Base-by-base conservation (phyloP, 2,797 vertebrate genomes). In the Oreochromis grahami region DNA sequence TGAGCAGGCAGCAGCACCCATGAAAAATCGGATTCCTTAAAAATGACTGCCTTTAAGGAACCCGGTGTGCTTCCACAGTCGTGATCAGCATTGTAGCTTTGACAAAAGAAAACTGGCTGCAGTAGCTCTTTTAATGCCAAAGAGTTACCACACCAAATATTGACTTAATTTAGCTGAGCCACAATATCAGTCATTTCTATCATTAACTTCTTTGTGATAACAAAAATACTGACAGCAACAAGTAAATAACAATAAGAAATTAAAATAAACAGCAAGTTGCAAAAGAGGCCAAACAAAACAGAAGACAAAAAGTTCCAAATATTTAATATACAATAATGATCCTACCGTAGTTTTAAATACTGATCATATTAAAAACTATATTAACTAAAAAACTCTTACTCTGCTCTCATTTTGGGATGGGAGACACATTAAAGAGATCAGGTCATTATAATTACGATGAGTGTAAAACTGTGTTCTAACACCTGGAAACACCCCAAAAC, bases 401-500 rank as follows among this genome's bases (percentile, higher is more conserved):
- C 19, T 0, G 32, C 10, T 13, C 58, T n/a, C 15, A 58, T 11
- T 8, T 32, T 58, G 29, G 15, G 29, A 9, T 34, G 5, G 5
- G 8, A 34, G 26, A 26, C 26, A 26, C 26, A 26, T 26, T 26
- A 26, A 26, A 26, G 26, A 26, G 15, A 11, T 58, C 15, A 58
- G 8, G 56, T 19, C 56, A 6, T 58, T 26, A 26, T 26, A 26
- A 26, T 26, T 26, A 26, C 26, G 26, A 26, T 26, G 26, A 26
- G 26, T 26, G 26, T 26, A 26, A 26, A 26, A 26, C 4, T 26
- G 26, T 26, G 53, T 56, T 56, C 53, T 56, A 56, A 56, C 1
- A 56, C 0, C 0, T 0, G 0, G 11, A 65, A 38, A 65, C 34
- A 38, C 34, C 14, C 55, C 5, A 8, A 21, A 38, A 38, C 36